Evolutionary conservation across 35 echinoderm and acorn worm species (phyloP).

Genomic region (Patiria miniata): DNA sequence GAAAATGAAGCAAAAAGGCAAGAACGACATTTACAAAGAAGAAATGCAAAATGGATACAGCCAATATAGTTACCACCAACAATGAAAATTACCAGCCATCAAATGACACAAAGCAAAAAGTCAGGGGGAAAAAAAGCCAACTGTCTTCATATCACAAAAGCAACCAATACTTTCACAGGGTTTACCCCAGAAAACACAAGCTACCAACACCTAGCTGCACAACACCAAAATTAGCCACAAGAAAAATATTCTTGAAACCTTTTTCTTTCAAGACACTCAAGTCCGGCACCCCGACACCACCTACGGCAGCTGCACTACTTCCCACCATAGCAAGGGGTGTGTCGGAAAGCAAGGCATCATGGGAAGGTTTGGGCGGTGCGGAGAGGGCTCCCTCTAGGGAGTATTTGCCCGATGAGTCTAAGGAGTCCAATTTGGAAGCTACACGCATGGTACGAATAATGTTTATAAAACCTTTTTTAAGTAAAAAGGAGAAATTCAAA

Average conservation of each 20-base stretch:
- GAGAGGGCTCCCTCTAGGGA: neutral
- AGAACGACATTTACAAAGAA: too few species aligned
- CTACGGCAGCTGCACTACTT: neutral
- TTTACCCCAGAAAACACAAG: neutral
- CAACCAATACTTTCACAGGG: neutral
- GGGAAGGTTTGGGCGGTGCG: conserved; percentile 7
- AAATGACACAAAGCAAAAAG: too few species aligned
- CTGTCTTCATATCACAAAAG: conserved; percentile 2
- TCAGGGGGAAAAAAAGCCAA: too few species aligned
- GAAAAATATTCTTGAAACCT: neutral
- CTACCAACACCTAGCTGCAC: neutral
- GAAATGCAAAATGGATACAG: too few species aligned
- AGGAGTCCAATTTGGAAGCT: conserved; percentile 25
- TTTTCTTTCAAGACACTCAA: neutral
- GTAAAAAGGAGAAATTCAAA: too few species aligned
- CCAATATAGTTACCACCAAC: too few species aligned
- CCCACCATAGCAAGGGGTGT: neutral
- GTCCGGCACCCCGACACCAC: neutral
- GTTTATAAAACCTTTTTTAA: too few species aligned
- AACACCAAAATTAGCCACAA: neutral
- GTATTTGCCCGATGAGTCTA: conserved; percentile 1
- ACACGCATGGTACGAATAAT: neutral
- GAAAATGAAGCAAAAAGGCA: too few species aligned
- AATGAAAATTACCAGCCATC: too few species aligned
- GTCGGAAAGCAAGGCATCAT: conserved; percentile 19